Evolutionary conservation across 2,888 invertebrate species (phyloP), one percentile per base, ranked within the genome.

Genomic region (Eretmocerus hayati): DNA sequence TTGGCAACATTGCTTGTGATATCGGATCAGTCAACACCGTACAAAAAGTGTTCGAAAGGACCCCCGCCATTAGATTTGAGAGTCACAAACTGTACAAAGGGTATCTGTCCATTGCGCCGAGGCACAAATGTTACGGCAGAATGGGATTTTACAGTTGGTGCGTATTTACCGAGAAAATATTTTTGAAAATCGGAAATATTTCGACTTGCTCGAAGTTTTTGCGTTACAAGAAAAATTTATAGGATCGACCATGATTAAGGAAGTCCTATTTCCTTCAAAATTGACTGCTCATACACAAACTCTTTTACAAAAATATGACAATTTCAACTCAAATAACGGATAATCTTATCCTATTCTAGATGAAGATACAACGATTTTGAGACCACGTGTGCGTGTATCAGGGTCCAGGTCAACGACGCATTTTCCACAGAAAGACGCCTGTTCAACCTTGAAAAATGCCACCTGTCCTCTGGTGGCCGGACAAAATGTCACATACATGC

Each of bases 401-500:
- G 67, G 65, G 0, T 2, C 20, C 0, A 50, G 56, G 0, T 21
- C 62, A 0, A 8, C 41, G 4, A 68, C 64, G 39, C 61, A 59
- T 0, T 57, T 67, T n/a, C 62, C 65, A 0, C 53, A 65, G 16
- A 53, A 60, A 23, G 43, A 71, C 30, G 69, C 63, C 6, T 72
- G 71, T 57, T 51, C 54, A 0, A 47, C 55, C 2, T 48, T 71
- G 13, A 43, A 37, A 9, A 56, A 58, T 38, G 61, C 56, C 5
- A 55, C 62, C 19, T 72, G 72, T 40, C 72, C 72, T 1, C 52
- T 71, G 51, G 56, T 60, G 9, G 38, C 55, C 5, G 64, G 59
- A 1, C 64, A 71, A 31, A 20, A 47, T 1, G 63, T 61, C 5
- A 67, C 66, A 9, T 72, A 69, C 50, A 21, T n/a, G 1, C 52